Percentiles rank a stretch among this genome's conserved stretches.
These are phyloP conservation scores for Tokudaia tokunoshimensis DNA, from an alignment of 2,797 vertebrate species.

Conservation along the genomic window DNA sequence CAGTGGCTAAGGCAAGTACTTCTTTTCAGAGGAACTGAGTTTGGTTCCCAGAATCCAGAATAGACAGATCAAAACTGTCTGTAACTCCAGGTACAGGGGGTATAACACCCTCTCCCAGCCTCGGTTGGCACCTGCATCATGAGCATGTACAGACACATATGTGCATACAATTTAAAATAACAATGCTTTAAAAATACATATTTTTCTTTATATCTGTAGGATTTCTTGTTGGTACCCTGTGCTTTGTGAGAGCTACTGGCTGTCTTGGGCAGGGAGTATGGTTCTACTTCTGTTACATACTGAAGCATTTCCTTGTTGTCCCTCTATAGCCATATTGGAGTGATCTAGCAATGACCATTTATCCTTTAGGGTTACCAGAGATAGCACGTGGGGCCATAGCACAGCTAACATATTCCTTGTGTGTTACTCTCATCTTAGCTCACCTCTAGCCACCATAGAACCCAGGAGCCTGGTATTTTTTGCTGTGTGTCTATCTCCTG, in stretches of 20 bases:
- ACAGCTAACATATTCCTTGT: background rate
- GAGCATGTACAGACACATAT: background rate
- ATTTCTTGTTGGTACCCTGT: background rate
- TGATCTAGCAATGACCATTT: conserved; percentile 2
- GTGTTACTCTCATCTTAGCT: background rate
- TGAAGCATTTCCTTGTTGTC: background rate
- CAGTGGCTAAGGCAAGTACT: background rate
- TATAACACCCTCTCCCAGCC: background rate
- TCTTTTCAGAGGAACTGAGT: background rate
- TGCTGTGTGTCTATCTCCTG: background rate
- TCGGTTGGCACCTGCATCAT: background rate
- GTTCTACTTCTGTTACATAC: background rate
- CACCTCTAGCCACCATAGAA: background rate
- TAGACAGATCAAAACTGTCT: background rate
- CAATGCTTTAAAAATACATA: background rate
- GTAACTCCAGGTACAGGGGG: background rate
- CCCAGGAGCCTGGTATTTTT: background rate
- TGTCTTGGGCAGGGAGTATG: background rate
- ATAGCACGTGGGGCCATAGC: background rate
- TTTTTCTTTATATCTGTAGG: background rate
- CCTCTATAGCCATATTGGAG: background rate
- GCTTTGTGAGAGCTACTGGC: background rate
- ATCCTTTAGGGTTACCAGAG: background rate
- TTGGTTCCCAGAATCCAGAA: background rate
- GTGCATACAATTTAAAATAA: background rate